Base-by-base conservation (phyloP, 2,797 vertebrate species). In the Gallirallus australis region DNA sequence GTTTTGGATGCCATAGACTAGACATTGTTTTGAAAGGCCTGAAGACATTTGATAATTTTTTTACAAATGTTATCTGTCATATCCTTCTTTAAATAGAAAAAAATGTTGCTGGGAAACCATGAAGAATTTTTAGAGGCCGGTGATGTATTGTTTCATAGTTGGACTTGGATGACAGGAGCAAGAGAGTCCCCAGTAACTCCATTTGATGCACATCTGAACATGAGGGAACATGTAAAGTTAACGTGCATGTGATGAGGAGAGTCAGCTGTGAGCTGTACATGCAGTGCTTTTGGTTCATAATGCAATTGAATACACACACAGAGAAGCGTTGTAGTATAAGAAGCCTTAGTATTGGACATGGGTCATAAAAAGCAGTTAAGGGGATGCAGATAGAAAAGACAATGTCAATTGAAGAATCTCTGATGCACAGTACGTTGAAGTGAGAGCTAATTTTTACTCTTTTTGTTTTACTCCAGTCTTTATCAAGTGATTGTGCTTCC, bases 401-500 rank as follows among this genome's bases (percentile, higher is more conserved):
- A 70, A 37, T 83, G 28, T 85, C 57, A 39, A 65, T 37, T 76
- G 65, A 73, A 68, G n/a, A 75, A 42, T 75, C 27, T 78, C 17
- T 94, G 37, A 60, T 72, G 10, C 21, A 70, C 84, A 30, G 50
- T 86, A 76, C 11, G 27, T 37, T 81, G 70, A 77, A 85, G 21
- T 64, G 39, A 53, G 13, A 13, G 52, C 40, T 96, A 78, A 93
- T 18, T 2, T 13, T 81, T 77, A 12, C 33, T 73, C 94, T 95
- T 94, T 89, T 93, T 95, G 69, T 95, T 86, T 92, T 52, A 42
- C 97, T 97, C 37, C 96, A 99, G 99, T 97, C 96, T 98, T 48
- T 99, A 99, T 97, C 99, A 99, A 97, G 98, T 99, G 88, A 98
- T 99, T 83, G 99, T 99, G 86, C 94, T 99, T 94, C 99, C 99